Percentiles rank a stretch among this genome's conserved stretches.
These are phyloP conservation scores for Willisornis vidua DNA, from an alignment of 2,113 vertebrate species.

Conservation along the genomic window DNA sequence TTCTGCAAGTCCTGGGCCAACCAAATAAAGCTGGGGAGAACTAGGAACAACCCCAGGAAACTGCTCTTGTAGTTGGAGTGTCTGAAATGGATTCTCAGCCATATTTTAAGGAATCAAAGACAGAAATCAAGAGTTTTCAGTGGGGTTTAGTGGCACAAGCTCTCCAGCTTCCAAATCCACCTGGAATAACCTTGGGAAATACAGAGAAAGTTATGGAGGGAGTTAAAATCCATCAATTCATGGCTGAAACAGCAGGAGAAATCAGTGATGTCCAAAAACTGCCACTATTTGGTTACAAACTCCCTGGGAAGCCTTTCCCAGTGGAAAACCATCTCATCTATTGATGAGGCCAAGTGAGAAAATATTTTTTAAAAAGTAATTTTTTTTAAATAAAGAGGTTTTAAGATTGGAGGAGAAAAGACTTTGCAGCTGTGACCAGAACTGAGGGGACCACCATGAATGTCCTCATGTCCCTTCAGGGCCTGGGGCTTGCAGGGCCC, in stretches of 20 bases:
- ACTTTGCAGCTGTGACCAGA: background rate
- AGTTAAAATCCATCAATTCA: fast-evolving
- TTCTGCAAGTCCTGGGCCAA: background rate
- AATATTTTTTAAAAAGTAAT: background rate
- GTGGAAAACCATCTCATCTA: background rate
- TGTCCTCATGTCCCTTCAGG: background rate
- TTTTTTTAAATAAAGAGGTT: background rate
- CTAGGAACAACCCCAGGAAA: fast-evolving
- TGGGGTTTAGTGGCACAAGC: background rate
- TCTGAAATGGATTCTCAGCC: background rate
- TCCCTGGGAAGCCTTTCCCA: background rate
- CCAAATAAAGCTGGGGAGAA: background rate
- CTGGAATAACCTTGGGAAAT: background rate
- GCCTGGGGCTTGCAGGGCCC: background rate
- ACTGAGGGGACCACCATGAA: fast-evolving
- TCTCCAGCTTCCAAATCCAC: background rate
- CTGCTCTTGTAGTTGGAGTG: fast-evolving
- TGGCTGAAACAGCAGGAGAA: fast-evolving
- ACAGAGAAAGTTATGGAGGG: fast-evolving
- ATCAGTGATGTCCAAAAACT: background rate
- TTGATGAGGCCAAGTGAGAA: background rate
- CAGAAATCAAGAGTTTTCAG: background rate
- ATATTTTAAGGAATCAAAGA: background rate
- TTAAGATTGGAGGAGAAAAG: background rate
- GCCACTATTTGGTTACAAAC: background rate